Evolutionary conservation across 2,797 vertebrate species (phyloP), one percentile per base, ranked within the genome.

Genomic region (Macropus fuliginosus): DNA sequence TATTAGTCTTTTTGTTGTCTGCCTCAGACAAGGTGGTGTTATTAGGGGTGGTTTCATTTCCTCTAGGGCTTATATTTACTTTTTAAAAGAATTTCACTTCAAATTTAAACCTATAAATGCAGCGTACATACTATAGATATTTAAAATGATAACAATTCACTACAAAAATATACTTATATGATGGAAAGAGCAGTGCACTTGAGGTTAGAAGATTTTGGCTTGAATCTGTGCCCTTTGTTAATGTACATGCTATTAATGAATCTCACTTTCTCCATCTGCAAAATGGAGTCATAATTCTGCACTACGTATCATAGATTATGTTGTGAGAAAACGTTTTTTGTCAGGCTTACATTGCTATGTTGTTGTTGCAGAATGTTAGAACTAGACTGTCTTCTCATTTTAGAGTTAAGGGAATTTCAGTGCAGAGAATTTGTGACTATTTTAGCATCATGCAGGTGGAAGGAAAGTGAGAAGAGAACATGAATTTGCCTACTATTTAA

Each of bases 51-150:
- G 18, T 94, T 74, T 89, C 40, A 46, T 46, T 93, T 66, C 56
- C 62, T 92, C 1, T 4, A 96, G 87, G 96, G 92, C 95, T 92
- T 95, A 62, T 46, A 89, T 94, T 94, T 87, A 93, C 90, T 57
- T 93, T 62, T 66, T 56, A 54, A 92, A 92, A 93, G 96, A 91
- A 55, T 11, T 55, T 90, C 92, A 92, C 87, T 96, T 95, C 93
- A 81, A 91, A 93, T 94, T 94, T 92, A 56, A 56, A 21, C 3
- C 54, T 55, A 56, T 2, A 87, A 59, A 57, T 3, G 91, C 59
- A 94, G 21, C 1, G 9, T 91, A 90, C 31, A 57, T 91, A 93
- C 11, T n/a, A 56, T 56, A 74, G 46, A 94, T 95, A 55, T 93
- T 92, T 91, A 95, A 93, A 40, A 74, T 74, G n/a, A 74, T 40